Percentiles rank a stretch among this genome's conserved stretches.
Conservation (phyloP, 2,888 invertebrate species). For the Spicauda simplicius region DNA sequence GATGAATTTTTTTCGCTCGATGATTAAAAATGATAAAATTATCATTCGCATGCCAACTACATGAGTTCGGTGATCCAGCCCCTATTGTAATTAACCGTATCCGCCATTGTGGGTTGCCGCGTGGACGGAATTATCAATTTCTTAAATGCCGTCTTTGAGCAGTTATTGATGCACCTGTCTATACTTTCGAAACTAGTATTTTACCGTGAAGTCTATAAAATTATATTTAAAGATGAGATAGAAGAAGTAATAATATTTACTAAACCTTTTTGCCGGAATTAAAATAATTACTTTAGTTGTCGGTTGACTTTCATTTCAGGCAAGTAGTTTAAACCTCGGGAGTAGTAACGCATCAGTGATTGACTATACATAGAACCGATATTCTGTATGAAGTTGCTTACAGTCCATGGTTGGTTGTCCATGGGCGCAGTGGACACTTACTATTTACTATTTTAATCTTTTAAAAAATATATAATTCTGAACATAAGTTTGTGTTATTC, state of each 20-base stretch:
- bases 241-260: background rate
- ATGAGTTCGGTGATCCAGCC: slow-evolving; percentile 1
- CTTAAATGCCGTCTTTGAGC: slow-evolving; percentile 26
- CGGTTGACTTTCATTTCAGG: too few relatives aligned
- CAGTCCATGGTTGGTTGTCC: too few relatives aligned
- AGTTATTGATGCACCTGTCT: slow-evolving; percentile 29
- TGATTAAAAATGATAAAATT: background rate
- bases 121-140: slow-evolving; percentile 29
- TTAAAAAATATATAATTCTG: too few relatives aligned
- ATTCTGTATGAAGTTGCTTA: too few relatives aligned
- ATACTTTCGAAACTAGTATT: slow-evolving; percentile 1
- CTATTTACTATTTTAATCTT: too few relatives aligned
- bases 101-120: slow-evolving; percentile 22
- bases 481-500: too few relatives aligned
- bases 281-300: too few relatives aligned
- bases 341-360: too few relatives aligned
- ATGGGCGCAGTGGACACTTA: too few relatives aligned
- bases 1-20: too few relatives aligned
- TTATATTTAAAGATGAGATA: background rate
- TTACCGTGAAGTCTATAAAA: background rate
- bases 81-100: slow-evolving; percentile 15
- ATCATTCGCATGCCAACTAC: background rate
- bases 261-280: background rate
- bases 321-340: too few relatives aligned
- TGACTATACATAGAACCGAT: too few relatives aligned